Percentiles rank a stretch among this genome's conserved stretches.
Conservation (phyloP, 1,140 invertebrate species). For the Lysiphlebus fabarum region DNA sequence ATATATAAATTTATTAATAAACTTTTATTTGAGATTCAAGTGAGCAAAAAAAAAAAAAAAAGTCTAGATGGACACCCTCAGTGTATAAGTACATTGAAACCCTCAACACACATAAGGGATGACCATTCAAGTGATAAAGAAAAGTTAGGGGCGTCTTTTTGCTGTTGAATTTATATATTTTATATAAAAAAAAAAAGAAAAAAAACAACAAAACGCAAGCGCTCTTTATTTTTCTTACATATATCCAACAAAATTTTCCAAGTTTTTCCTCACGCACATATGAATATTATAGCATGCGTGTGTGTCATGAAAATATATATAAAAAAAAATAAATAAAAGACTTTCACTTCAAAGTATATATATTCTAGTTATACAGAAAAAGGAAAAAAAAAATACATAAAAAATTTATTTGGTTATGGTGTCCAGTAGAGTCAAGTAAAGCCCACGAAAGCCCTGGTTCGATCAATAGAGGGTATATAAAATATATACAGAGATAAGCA, state of each 20-base stretch:
- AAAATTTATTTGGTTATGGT: conserved; percentile 30
- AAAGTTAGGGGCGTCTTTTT: conserved; percentile 38
- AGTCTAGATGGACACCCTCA: too few species aligned
- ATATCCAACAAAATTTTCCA: background rate
- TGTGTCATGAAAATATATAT: background rate
- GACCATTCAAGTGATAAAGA: conserved; percentile 26
- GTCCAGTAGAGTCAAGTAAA: conserved; percentile 46
- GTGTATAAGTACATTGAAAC: background rate
- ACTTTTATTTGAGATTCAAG: too few species aligned
- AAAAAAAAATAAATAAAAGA: too few species aligned
- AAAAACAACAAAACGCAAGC: conserved; percentile 2
- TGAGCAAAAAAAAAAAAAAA: too few species aligned
- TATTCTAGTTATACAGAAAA: too few species aligned
- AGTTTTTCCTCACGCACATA: background rate
- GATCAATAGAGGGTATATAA: conserved; percentile 44
- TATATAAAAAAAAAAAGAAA: conserved; percentile 4
- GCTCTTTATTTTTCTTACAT: conserved; percentile 28
- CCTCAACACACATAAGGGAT: conserved; percentile 29
- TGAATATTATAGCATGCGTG: conserved; percentile 1
- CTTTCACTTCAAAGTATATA: too few species aligned
- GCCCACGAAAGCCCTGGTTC: conserved; percentile 41
- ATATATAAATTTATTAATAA: too few species aligned
- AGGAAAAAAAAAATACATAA: conserved; percentile 23
- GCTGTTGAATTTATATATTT: conserved; percentile 25
- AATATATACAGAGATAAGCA: too few species aligned